Percentiles rank a stretch among this genome's conserved stretches.
phyloP scores from a whole-genome alignment of 2,113 vertebrate genomes.

The Pimephales promelas region DNA sequence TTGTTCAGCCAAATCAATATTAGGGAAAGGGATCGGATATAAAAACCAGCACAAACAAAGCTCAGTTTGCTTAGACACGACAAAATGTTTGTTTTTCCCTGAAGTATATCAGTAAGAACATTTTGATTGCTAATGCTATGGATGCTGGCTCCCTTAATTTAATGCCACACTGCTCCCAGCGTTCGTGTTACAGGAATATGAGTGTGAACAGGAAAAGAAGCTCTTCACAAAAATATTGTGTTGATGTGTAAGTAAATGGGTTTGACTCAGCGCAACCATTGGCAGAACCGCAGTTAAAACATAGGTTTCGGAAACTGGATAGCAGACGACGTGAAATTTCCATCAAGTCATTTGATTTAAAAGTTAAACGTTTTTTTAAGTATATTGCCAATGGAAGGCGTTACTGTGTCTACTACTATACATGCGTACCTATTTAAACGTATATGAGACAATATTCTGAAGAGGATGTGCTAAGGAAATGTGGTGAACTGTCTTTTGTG shows the following conservation, averaged over 20 bases:
- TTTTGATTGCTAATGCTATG: slow-evolving; percentile 35
- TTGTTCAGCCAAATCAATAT: slow-evolving; percentile 33
- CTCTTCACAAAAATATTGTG: slow-evolving; percentile 11
- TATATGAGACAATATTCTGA: too few relatives aligned
- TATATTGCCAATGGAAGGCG: too few relatives aligned
- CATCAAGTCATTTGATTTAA: not conserved
- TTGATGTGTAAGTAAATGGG: not conserved
- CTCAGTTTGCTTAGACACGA: slow-evolving; percentile 29
- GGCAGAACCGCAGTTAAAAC: slow-evolving; percentile 30
- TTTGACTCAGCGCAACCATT: slow-evolving; percentile 36
- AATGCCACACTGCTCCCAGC: slow-evolving; percentile 41
- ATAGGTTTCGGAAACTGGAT: not conserved
- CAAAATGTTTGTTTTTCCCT: slow-evolving; percentile 43
- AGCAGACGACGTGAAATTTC: not conserved
- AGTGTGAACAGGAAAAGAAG: not conserved
- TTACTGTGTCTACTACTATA: too few relatives aligned
- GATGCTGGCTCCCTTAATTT: slow-evolving; percentile 39
- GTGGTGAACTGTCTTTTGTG: too few relatives aligned
- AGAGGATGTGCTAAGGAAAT: too few relatives aligned
- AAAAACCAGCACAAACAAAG: slow-evolving; percentile 28
- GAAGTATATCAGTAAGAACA: slow-evolving; percentile 32
- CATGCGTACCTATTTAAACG: too few relatives aligned
- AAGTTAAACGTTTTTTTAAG: too few relatives aligned
- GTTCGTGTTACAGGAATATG: slow-evolving; percentile 15
- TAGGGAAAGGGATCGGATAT: slow-evolving; percentile 23